phyloP scores from a whole-genome alignment of 2,797 vertebrate species.

The Carcharodon carcharias region DNA sequence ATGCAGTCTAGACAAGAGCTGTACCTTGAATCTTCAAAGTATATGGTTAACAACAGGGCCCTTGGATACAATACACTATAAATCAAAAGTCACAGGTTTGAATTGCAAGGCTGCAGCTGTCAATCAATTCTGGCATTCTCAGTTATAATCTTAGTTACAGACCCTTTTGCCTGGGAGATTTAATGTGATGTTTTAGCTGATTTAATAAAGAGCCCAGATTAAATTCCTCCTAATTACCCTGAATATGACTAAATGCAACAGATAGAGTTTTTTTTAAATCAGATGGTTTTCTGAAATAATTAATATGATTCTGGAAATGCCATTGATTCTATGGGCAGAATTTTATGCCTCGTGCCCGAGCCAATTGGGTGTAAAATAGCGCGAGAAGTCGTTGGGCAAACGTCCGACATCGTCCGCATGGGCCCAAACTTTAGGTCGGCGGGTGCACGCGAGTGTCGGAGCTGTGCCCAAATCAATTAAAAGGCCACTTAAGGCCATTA shows the following conservation, averaged over 20 bases:
- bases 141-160: too few relatives aligned
- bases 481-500: too few relatives aligned
- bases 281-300: constrained; percentile 12
- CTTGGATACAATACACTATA: background rate
- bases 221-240: constrained; percentile 8
- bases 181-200: background rate
- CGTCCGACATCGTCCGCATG: too few relatives aligned
- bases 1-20: background rate
- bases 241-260: background rate
- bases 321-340: background rate
- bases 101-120: background rate
- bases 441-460: too few relatives aligned
- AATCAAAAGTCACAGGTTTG: background rate
- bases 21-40: background rate
- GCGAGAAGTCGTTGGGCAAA: too few relatives aligned
- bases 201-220: background rate
- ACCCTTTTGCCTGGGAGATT: background rate
- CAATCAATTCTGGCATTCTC: background rate
- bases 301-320: too few relatives aligned
- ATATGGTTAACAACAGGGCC: background rate
- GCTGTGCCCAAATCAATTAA: too few relatives aligned
- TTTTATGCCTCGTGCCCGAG: too few relatives aligned
- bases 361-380: too few relatives aligned
- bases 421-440: too few relatives aligned
- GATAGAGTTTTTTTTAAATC: background rate